Conservation (phyloP, 2,113 vertebrate species). For the Pangasianodon gigas region DNA sequence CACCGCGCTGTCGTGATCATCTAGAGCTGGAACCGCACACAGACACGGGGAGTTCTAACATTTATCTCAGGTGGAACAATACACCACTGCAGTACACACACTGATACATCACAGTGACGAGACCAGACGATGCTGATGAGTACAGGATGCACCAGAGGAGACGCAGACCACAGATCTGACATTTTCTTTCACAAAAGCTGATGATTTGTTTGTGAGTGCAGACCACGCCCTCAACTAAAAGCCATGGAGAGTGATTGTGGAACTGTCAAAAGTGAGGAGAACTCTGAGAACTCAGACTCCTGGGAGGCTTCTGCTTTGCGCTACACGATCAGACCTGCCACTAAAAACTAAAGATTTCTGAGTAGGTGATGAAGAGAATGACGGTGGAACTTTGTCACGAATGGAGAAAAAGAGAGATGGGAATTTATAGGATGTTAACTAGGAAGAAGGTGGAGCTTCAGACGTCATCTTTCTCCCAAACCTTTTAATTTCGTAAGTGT, state of each 20-base stretch:
- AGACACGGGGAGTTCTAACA: background rate
- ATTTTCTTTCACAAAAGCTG: background rate
- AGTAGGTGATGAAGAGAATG: background rate
- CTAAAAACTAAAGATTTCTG: no score
- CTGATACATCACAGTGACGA: background rate
- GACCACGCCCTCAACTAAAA: background rate
- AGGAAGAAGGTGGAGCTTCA: background rate
- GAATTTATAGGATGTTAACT: background rate
- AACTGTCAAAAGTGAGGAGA: background rate
- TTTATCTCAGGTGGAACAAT: background rate
- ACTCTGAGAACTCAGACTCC: background rate
- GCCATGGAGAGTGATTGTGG: background rate
- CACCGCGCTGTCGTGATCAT: constrained; percentile 87
- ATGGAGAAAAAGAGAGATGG: background rate
- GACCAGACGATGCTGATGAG: background rate
- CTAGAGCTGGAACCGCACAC: constrained; percentile 74
- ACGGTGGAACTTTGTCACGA: background rate
- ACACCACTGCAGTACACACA: background rate
- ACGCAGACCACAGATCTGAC: no score
- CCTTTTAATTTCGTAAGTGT: background rate
- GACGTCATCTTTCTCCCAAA: background rate
- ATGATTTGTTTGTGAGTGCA: background rate
- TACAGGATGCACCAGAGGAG: background rate
- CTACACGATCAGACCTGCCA: background rate
- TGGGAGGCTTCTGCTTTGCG: background rate